These are phyloP conservation scores for Panagrolaimus sp. DNA, from an alignment of 1,140 invertebrate species.

Conservation along the genomic window DNA sequence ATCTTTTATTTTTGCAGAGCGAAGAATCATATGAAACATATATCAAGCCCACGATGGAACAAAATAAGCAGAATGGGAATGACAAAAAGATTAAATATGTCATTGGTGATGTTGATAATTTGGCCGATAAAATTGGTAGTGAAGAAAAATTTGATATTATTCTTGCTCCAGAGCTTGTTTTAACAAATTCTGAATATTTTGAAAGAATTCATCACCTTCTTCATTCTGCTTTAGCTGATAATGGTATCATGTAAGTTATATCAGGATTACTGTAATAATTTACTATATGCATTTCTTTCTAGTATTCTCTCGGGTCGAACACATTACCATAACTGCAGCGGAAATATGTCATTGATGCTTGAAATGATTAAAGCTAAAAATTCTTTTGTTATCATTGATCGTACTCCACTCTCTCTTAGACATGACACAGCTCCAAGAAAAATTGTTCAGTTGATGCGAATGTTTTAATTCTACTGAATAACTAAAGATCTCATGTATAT, in stretches of 20 bases:
- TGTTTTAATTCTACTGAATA: background rate
- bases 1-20: conserved; percentile 11
- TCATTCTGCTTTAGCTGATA: conserved; percentile 37
- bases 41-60: conserved; percentile 43
- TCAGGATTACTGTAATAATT: background rate
- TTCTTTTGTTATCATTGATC: conserved; percentile 45
- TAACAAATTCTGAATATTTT: conserved; percentile 39
- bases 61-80: conserved; percentile 51
- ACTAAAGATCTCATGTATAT: too few species aligned
- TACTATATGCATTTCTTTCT: too few species aligned
- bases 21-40: conserved; percentile 38
- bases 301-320: conserved; percentile 49
- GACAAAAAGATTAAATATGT: conserved; percentile 49
- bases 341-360: conserved; percentile 42
- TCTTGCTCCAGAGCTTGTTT: conserved; percentile 48
- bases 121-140: conserved; percentile 28
- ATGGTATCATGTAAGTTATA: conserved; percentile 50
- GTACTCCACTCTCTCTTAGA: conserved; percentile 35
- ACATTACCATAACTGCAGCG: conserved; percentile 38
- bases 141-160: conserved; percentile 45
- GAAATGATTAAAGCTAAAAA: conserved; percentile 45
- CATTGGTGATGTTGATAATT: conserved; percentile 34
- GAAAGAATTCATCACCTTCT: conserved; percentile 44
- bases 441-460: conserved; percentile 50
- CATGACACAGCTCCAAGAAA: conserved; percentile 37